Conservation (phyloP, 2,888 invertebrate species). For the Bursaphelenchus okinawaensis region DNA sequence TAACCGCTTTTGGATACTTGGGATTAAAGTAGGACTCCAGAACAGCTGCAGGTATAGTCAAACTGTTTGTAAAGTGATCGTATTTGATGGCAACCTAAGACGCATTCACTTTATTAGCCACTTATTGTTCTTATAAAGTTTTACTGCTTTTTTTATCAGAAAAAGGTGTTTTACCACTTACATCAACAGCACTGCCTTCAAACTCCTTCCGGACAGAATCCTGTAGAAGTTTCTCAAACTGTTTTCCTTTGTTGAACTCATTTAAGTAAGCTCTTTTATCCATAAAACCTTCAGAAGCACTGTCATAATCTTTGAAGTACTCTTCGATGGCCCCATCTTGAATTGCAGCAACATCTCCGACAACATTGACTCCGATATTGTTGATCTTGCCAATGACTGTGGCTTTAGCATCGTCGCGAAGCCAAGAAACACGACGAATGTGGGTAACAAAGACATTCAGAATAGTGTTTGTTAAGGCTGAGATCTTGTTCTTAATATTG, state of each 20-base stretch:
- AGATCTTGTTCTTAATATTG: background rate
- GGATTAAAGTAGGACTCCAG: constrained; percentile 36
- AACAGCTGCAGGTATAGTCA: constrained; percentile 49
- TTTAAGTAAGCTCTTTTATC: too few species aligned
- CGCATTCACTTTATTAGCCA: too few species aligned
- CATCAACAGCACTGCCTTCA: background rate
- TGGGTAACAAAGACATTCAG: background rate
- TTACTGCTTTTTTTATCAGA: background rate
- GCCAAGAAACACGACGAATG: background rate
- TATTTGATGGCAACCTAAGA: background rate
- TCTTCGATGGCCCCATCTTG: background rate
- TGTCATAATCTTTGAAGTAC: too few species aligned
- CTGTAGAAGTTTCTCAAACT: background rate
- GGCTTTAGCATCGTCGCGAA: background rate
- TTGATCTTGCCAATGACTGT: background rate
- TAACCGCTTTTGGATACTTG: constrained; percentile 38
- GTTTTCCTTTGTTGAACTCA: background rate
- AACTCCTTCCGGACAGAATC: background rate
- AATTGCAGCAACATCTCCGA: background rate
- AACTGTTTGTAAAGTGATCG: constrained; percentile 26
- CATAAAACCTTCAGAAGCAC: too few species aligned
- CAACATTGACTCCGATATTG: background rate
- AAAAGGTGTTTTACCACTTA: background rate
- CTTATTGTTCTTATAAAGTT: too few species aligned
- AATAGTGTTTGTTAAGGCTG: background rate